Evolutionary conservation across 2,797 vertebrate species (phyloP).

Genomic region (Lemur catta): DNA sequence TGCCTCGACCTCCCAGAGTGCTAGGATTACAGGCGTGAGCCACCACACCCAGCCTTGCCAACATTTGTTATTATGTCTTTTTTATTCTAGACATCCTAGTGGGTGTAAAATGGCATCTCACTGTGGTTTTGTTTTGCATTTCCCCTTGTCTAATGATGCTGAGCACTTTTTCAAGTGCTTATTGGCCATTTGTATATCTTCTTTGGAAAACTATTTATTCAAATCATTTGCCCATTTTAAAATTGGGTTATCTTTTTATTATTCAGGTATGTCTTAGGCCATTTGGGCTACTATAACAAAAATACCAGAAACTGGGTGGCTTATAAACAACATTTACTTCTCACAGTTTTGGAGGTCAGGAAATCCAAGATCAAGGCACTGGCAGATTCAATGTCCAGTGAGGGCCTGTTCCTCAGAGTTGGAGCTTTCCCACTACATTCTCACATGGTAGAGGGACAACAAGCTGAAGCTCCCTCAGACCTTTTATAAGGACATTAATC

Average conservation of each 20-base stretch:
- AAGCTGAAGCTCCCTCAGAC: neutral
- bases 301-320: neutral
- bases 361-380: neutral
- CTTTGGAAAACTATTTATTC: neutral
- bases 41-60: neutral
- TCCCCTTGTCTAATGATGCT: neutral
- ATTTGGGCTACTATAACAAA: neutral
- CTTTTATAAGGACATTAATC: neutral
- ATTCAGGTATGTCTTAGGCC: neutral
- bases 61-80: neutral
- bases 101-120: neutral
- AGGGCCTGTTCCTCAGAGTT: neutral
- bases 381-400: too few relatives aligned
- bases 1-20: too few relatives aligned
- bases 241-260: neutral
- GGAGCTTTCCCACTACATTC: neutral
- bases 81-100: neutral
- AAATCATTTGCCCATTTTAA: neutral
- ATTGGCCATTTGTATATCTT: neutral
- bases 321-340: neutral
- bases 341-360: neutral
- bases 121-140: neutral
- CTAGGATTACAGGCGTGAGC: too few relatives aligned
- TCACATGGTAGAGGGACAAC: neutral
- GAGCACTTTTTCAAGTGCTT: neutral